Conservation (phyloP, 2,797 vertebrate genomes). For the Chloroceryle inda region DNA sequence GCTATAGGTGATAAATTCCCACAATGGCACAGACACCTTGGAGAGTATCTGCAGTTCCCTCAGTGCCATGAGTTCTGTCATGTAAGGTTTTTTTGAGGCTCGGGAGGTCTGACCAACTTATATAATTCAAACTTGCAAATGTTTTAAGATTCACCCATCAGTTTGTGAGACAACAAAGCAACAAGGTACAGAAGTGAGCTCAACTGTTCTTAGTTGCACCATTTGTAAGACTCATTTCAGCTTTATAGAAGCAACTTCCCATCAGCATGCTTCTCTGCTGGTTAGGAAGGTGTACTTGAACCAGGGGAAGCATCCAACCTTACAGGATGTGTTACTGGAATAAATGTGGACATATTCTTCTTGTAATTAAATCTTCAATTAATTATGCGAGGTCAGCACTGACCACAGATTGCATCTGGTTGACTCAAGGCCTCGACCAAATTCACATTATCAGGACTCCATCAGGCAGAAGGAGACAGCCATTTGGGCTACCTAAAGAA, state of each 20-base stretch:
- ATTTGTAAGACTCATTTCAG: not conserved
- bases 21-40: not conserved
- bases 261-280: not conserved
- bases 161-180: not conserved
- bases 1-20: not conserved
- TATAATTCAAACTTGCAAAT: not conserved
- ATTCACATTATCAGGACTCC: not conserved
- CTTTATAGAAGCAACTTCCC: not conserved
- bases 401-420: not conserved
- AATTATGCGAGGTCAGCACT: not conserved
- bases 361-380: not conserved
- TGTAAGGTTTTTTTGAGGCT: not conserved
- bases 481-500: not conserved
- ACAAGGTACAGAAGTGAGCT: not conserved
- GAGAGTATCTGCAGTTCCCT: not conserved
- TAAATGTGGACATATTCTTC: not conserved
- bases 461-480: not conserved
- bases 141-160: not conserved
- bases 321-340: not conserved
- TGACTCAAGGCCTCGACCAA: not conserved
- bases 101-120: not conserved
- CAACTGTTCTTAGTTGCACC: not conserved
- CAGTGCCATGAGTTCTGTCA: not conserved
- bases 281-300: not conserved
- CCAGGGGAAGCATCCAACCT: not conserved